phyloP scores from a whole-genome alignment of 2,888 invertebrate genomes.

The Ceriagrion tenellum region DNA sequence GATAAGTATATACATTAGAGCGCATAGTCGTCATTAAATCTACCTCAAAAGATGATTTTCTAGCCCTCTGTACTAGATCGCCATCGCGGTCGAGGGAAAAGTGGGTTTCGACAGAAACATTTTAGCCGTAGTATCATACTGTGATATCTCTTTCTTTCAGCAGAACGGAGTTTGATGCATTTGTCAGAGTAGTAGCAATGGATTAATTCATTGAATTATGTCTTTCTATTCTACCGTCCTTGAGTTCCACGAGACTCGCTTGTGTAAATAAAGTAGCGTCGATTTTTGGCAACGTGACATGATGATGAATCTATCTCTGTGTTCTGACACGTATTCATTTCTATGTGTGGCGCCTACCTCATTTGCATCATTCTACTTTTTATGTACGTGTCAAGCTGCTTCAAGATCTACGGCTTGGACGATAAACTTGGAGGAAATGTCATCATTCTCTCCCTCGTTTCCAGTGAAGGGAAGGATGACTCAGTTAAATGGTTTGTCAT shows the following conservation, averaged over 20 bases:
- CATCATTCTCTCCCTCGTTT: not conserved
- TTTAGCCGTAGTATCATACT: too few relatives aligned
- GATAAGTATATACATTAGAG: too few relatives aligned
- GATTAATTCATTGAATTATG: not conserved
- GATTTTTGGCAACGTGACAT: not conserved
- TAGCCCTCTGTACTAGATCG: too few relatives aligned
- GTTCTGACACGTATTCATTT: not conserved
- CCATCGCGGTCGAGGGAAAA: too few relatives aligned
- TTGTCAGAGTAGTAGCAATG: not conserved
- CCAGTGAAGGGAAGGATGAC: not conserved
- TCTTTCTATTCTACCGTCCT: not conserved
- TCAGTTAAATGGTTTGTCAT: conserved; percentile 31
- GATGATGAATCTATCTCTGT: not conserved
- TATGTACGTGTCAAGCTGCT: not conserved
- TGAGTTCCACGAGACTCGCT: not conserved
- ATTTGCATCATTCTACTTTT: conserved; percentile 7
- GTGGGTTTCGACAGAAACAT: too few relatives aligned
- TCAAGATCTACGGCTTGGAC: not conserved
- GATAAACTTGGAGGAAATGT: not conserved
- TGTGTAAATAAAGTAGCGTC: not conserved
- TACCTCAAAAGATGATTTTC: too few relatives aligned
- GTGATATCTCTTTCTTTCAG: too few relatives aligned
- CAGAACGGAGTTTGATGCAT: too few relatives aligned
- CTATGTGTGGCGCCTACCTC: not conserved
- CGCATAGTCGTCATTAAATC: too few relatives aligned